These are phyloP conservation scores for Epirrhoe tristata DNA, from an alignment of 2,888 invertebrate species.

Conservation along the genomic window DNA sequence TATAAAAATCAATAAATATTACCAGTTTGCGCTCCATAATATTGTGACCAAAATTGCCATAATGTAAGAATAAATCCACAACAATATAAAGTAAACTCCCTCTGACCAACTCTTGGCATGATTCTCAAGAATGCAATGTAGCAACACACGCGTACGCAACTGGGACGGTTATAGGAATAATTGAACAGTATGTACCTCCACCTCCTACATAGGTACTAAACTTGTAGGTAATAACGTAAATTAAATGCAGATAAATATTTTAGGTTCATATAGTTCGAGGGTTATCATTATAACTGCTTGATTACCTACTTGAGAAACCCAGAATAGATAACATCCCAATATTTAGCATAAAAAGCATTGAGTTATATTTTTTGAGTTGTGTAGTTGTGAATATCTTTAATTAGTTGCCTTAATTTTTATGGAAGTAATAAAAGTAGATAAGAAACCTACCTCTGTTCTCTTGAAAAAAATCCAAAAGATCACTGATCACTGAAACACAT, in stretches of 20 bases:
- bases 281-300: slow-evolving; percentile 1
- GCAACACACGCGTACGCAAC: slow-evolving; percentile 2
- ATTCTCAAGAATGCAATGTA: not conserved
- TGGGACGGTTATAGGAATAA: not conserved
- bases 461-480: too few species aligned
- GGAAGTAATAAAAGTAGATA: too few species aligned
- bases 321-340: not conserved
- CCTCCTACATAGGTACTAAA: slow-evolving; percentile 5
- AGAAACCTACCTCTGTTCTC: too few species aligned
- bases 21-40: slow-evolving; percentile 41
- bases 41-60: slow-evolving; percentile 40
- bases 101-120: slow-evolving; percentile 25
- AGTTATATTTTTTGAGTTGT: too few species aligned
- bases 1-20: not conserved
- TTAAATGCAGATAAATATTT: not conserved
- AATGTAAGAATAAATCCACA: slow-evolving; percentile 41
- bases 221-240: not conserved
- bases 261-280: not conserved
- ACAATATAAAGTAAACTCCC: slow-evolving; percentile 38
- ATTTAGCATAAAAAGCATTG: not conserved
- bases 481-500: too few species aligned
- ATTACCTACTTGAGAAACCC: not conserved
- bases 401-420: too few species aligned
- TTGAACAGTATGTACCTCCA: not conserved
- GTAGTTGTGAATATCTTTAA: too few species aligned